Evolutionary conservation across 2,113 vertebrate species (phyloP), one percentile per base, ranked within the genome.

Genomic region (Heptranchias perlo): DNA sequence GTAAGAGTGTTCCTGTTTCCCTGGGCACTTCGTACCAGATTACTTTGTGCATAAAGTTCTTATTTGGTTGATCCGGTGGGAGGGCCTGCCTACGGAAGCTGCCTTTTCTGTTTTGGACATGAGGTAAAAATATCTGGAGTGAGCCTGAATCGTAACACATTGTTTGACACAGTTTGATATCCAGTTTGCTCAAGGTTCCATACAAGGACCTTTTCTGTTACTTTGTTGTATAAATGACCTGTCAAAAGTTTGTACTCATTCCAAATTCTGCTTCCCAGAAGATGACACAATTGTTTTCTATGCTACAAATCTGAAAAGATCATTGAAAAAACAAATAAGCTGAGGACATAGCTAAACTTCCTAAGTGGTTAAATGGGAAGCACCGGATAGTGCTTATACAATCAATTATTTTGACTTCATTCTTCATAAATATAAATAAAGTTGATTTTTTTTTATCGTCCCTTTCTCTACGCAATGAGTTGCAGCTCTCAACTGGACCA

Each of bases 321-420:
- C 49, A 87, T 87, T 87, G 87, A 91, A 91, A 91, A 87, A 21
- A 21, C 86, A 89, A 91, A 82, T 82, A 82, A 58, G 25, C 87
- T 31, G 25, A 28, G 49, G 31, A 35, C 31, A 31, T 18, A 58
- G 52, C 31, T 35, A n/a, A 91, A 31, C 4, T 44, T 89, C 49
- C 11, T 58, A 58, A 91, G 87, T 13, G 16, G 87, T 91, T 91
- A 35, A 35, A 91, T 58, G 87, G 52, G 28, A 54, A 58, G 4
- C 31, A 35, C 23, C 78, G 44, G 78, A 82, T 47, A 3, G 11
- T 23, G 87, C 54, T 52, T 58, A 35, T 58, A 14, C 11, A 91
- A n/a, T 35, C 82, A 47, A 25, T 18, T 58, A 28, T 58, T n/a
- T 64, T 18, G 28, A 64, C 64, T 93, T 93, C 25, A 62, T 92